These are phyloP conservation scores for Drosophila borborema DNA, from an alignment of 2,888 invertebrate species.

Conservation along the genomic window DNA sequence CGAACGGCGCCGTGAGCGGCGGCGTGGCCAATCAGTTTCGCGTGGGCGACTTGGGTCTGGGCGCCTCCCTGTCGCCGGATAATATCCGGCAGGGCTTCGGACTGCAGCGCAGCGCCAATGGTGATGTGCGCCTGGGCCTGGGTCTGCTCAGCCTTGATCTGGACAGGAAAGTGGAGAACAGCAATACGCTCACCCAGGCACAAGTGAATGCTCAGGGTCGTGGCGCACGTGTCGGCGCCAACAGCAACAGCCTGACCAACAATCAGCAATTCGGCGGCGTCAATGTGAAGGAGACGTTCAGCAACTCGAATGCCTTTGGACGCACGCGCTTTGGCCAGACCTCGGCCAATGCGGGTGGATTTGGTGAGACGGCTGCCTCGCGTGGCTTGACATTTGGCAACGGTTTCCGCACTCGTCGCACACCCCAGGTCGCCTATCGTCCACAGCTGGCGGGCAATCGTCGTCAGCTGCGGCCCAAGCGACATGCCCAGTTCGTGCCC, in stretches of 20 bases:
- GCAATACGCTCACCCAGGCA: slow-evolving; percentile 57
- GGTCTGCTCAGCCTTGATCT: slow-evolving; percentile 80
- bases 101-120: slow-evolving; percentile 73
- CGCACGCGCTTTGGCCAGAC: slow-evolving; percentile 75
- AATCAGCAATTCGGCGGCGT: slow-evolving; percentile 71
- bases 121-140: slow-evolving; percentile 77
- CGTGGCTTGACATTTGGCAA: slow-evolving; percentile 45
- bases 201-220: slow-evolving; percentile 78
- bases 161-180: slow-evolving; percentile 59
- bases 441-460: slow-evolving; percentile 1
- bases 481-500: slow-evolving; percentile 70
- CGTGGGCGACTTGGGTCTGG: slow-evolving; percentile 79
- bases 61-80: slow-evolving; percentile 79
- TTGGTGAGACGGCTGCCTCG: slow-evolving; percentile 61
- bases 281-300: slow-evolving; percentile 70
- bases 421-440: slow-evolving; percentile 1
- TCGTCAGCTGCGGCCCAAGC: slow-evolving; percentile 58
- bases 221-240: slow-evolving; percentile 68
- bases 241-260: slow-evolving; percentile 70
- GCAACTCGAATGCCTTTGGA: slow-evolving; percentile 79
- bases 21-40: slow-evolving; percentile 78
- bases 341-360: slow-evolving; percentile 71
- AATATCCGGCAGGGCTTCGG: slow-evolving; percentile 81
- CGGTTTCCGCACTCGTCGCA: slow-evolving; percentile 49
- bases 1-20: slow-evolving; percentile 75